These are phyloP conservation scores for Panzeria rudis DNA, from an alignment of 2,888 invertebrate species.

Conservation along the genomic window DNA sequence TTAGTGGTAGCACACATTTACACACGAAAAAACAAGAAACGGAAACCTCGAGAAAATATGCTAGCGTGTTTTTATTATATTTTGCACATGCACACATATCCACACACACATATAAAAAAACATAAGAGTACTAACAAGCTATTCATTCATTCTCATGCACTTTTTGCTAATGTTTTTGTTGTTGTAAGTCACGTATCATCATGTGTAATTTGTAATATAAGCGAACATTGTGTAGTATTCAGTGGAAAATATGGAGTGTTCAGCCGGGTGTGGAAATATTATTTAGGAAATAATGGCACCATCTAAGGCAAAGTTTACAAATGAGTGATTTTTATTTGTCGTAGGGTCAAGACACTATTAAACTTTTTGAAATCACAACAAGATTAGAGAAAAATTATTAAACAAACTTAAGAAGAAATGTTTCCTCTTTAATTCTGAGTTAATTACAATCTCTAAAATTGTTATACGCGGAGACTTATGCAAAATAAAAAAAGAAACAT, in stretches of 20 bases:
- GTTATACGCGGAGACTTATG: too few relatives aligned
- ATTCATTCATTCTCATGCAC: conserved; percentile 35
- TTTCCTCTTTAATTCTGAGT: too few relatives aligned
- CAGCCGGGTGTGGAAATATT: neutral
- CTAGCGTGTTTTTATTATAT: neutral
- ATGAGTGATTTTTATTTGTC: neutral
- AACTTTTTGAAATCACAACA: neutral
- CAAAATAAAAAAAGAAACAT: too few relatives aligned
- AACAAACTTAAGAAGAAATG: too few relatives aligned
- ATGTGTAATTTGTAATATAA: conserved; percentile 69
- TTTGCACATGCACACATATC: neutral
- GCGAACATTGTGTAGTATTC: conserved; percentile 48
- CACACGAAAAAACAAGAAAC: conserved; percentile 11
- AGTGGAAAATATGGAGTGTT: conserved; percentile 29
- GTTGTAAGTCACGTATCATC: conserved; percentile 69
- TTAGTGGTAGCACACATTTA: conserved; percentile 40
- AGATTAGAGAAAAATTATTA: neutral
- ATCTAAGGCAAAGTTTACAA: neutral
- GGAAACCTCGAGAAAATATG: conserved; percentile 53
- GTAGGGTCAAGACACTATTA: too few relatives aligned
- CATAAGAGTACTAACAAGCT: conserved; percentile 34
- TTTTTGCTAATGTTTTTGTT: conserved; percentile 35
- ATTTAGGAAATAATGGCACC: conserved; percentile 39
- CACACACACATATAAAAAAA: neutral
- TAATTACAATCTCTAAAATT: too few relatives aligned